Base-by-base conservation (phyloP, 2,888 invertebrate genomes). In the Brachyopa scutellaris region DNA sequence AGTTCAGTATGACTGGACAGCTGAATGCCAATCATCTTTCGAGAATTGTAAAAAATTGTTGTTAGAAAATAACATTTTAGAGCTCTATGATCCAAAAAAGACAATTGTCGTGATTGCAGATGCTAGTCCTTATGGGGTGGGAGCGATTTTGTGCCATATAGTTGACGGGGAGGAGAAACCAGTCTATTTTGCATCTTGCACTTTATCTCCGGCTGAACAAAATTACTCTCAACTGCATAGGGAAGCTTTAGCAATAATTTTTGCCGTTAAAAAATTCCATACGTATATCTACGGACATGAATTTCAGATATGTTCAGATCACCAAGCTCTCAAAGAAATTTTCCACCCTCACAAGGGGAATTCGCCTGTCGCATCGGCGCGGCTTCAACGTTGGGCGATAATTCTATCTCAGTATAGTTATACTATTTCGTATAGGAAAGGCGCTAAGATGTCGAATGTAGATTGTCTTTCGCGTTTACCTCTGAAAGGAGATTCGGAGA, bases 211-310 rank as follows among this genome's bases (percentile, higher is more conserved):
- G 3, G 57, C 74, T 1, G 66, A 79, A 29, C 45, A 29, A 26
- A 84, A 84, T 31, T 87, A 88, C 77, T 88, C 86, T 2, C 86
- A 87, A 36, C 55, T 86, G 4, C 85, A 87, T 45, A 73, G 84
- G 7, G 87, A 87, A 84, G 88, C 87, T 6, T 80, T 89, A 8
- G 87, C 87, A 9, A 85, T 90, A 1, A 83, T 90, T 15, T 90
- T 86, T 69, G 89, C 88, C 0, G 86, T 90, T 0, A 85, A 87
- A 23, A 88, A 88, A 83, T 91, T 90, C 84, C 88, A 89, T 61
- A 85, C 88, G 23, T 91, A 88, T 80, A 49, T 91, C 2, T 89
- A 86, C 84, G 91, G 42, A 38, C 80, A 59, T 2, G 17, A 29
- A 31, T 42, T 45, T 17, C 31, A 45, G 11, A 61, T 61, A 17